These are phyloP conservation scores for Rhizoglyphus robini DNA, from an alignment of 1,140 invertebrate species.

Conservation along the genomic window DNA sequence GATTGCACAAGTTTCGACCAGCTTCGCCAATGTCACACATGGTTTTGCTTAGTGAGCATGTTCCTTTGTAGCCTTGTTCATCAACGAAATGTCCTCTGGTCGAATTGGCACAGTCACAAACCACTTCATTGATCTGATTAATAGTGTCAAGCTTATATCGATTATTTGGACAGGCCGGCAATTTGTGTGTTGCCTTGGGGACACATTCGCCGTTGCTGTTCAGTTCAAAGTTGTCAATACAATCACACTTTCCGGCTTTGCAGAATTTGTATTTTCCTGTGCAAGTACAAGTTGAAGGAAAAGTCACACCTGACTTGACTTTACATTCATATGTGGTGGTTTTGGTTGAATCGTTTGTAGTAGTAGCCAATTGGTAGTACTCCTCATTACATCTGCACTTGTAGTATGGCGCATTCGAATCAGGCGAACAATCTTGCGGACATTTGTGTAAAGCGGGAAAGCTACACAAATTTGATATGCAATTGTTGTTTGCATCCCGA, in stretches of 20 bases:
- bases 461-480: not conserved
- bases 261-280: not conserved
- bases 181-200: not conserved
- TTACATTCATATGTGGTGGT: not conserved
- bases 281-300: not conserved
- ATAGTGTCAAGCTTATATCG: not conserved
- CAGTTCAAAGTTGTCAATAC: too few relatives aligned
- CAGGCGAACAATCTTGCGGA: not conserved
- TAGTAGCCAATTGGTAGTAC: not conserved
- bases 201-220: not conserved
- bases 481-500: not conserved
- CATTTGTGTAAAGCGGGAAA: not conserved
- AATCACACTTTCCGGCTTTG: too few relatives aligned
- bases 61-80: not conserved
- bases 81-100: not conserved
- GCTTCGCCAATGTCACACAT: not conserved
- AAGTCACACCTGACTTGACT: not conserved
- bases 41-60: not conserved
- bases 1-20: not conserved
- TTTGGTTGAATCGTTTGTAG: not conserved
- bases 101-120: not conserved
- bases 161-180: not conserved
- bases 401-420: not conserved
- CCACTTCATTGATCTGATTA: not conserved
- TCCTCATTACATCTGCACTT: not conserved